Base-by-base conservation (phyloP, 2,797 vertebrate species). In the Crax fasciolata region DNA sequence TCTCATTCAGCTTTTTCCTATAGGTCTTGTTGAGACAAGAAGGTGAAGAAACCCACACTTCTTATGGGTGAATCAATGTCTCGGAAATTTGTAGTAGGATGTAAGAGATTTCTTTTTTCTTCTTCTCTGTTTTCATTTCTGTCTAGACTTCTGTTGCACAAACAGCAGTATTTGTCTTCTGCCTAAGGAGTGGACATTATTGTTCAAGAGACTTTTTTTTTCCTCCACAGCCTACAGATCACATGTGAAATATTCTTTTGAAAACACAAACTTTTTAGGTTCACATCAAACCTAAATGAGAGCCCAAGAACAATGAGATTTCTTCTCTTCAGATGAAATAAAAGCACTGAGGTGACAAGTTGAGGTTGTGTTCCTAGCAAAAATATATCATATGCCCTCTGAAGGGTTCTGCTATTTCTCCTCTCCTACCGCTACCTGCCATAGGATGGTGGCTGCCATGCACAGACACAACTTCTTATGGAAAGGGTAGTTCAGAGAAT, bases 1-100 rank as follows among this genome's bases (percentile, higher is more conserved):
- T 62, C 72, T 85, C 49, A 55, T 87, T 89, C 75, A 91, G 39
- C 30, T 68, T 89, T 93, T 80, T 77, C 43, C 57, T 83, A 27
- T 66, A 51, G 55, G 62, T 96, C 87, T 89, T 75, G 49, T 89
- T 80, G 75, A 91, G 90, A 74, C 63, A 87, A 43, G 80, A 95
- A 23, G 11, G 21, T 68, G 72, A 77, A 95, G 63, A 74, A 75
- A 82, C 89, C 72, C 49, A 78, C 49, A 72, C 10, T 78, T 93
- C 35, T 70, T 6, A 32, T 70, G 57, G n/a, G 41, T 85, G 57
- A 87, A 77, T 24, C 52, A 17, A 44, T 70, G 58, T 17, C 58
- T 85, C 1, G 1, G 61, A 77, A 92, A 85, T 55, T 66, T 61
- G 46, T 59, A 68, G 55, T 39, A 74, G 62, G 51, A 32, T 66